Base-by-base conservation (phyloP, 2,797 vertebrate species). In the Sandelia bainsii region DNA sequence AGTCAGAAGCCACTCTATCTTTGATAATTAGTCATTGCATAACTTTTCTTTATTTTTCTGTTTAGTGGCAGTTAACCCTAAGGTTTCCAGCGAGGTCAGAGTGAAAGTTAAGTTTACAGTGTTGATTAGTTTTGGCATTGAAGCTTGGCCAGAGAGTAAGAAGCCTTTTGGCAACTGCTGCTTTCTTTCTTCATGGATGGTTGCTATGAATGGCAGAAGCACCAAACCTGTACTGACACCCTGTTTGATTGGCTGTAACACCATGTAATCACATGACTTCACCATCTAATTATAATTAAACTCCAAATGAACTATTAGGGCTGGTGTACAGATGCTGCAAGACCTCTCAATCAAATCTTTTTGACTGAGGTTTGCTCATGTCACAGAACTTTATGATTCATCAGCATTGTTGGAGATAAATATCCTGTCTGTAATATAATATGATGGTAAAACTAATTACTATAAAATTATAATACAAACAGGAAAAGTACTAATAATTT, bases 261-360 rank as follows among this genome's bases (percentile, higher is more conserved):
- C 72, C 46, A 44, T 40, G 5, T 42, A 56, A 60, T 69, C 67
- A 65, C 62, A 27, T 45, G 12, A 62, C 52, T 64, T 63, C 45
- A 69, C 68, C 53, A 37, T 82, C 74, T 70, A 54, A 53, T 66
- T 20, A 11, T 73, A 66, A 44, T 79, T 76, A 57, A 32, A 76
- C 62, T 82, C 64, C 79, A 86, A 73, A 72, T 78, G 46, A 84
- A 79, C 62, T 81, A 70, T 79, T 86, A 92, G 90, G 86, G 90
- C 91, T 92, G 88, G 82, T 86, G 75, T 81, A 86, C 70, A 82
- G 82, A 90, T 90, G 86, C 89, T 92, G 85, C 86, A 92, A 87
- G 87, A 90, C 69, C 76, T 88, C 81, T 76, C 54, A 83, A 74
- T 75, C 66, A 79, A 68, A 77, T 68, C 69, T 77, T 56, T 79